These are phyloP conservation scores for Syngnathus scovelli DNA, from an alignment of 2,113 vertebrate genomes.

Conservation along the genomic window DNA sequence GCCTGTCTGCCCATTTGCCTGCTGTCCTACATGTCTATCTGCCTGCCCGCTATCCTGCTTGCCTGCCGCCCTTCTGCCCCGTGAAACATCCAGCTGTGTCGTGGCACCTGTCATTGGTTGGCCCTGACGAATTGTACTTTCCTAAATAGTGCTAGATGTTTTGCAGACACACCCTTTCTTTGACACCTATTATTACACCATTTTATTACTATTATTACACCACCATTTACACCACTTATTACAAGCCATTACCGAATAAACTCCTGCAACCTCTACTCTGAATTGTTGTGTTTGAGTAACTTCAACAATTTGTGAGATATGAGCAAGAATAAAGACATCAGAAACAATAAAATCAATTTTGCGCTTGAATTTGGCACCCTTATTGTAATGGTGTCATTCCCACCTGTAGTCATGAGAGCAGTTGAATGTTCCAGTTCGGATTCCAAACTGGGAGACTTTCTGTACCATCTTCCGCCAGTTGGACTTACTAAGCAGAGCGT, in stretches of 20 bases:
- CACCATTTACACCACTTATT: not conserved
- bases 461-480: conserved; percentile 97
- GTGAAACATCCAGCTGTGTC: no score
- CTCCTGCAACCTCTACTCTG: not conserved
- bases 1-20: no score
- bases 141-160: no score
- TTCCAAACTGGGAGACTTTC: conserved; percentile 95
- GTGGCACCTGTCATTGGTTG: no score
- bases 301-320: not conserved
- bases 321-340: not conserved
- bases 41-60: no score
- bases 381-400: conserved; percentile 5
- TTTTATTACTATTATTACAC: no score
- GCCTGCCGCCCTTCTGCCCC: no score
- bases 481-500: conserved; percentile 83
- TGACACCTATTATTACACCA: not conserved
- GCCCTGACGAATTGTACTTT: no score
- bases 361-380: not conserved
- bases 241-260: not conserved
- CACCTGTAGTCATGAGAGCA: conserved; percentile 93
- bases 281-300: not conserved
- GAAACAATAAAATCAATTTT: not conserved
- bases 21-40: no score
- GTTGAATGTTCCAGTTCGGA: conserved; percentile 95
- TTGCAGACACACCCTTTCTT: no score